Conservation (phyloP, 2,797 vertebrate species). For the Urophycis tenuis region DNA sequence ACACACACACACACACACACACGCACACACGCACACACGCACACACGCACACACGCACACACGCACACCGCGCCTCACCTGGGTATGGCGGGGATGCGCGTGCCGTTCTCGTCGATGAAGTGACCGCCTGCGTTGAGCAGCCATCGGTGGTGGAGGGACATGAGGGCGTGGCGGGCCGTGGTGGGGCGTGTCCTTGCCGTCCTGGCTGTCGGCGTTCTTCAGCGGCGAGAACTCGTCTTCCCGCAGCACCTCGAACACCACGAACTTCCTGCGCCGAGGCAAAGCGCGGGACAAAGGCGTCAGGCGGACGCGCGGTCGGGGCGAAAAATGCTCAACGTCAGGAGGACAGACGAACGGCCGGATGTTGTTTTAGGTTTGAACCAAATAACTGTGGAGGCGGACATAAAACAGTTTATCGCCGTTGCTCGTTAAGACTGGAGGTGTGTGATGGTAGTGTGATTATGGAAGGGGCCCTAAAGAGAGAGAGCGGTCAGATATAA, state of each 20-base stretch:
- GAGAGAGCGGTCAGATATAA: neutral
- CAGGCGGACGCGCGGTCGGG: neutral
- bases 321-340: too few species aligned
- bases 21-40: too few species aligned
- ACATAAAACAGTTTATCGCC: neutral
- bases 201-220: conserved; percentile 94
- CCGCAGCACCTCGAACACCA: conserved; percentile 88
- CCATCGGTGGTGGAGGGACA: conserved; percentile 97
- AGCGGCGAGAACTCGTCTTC: conserved; percentile 96
- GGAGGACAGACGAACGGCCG: too few species aligned
- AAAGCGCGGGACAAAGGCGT: neutral
- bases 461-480: neutral
- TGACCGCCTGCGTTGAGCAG: conserved; percentile 91
- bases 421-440: neutral
- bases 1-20: too few species aligned
- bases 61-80: conserved; percentile 69
- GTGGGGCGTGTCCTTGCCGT: conserved; percentile 93
- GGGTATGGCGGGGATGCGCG: conserved; percentile 86
- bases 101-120: conserved; percentile 91
- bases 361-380: neutral
- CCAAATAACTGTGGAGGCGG: neutral
- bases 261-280: conserved; percentile 75
- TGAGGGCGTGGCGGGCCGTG: conserved; percentile 83
- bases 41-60: too few species aligned
- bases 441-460: neutral